Evolutionary conservation across 2,888 invertebrate species (phyloP).

Genomic region (Schizaphis graminum): DNA sequence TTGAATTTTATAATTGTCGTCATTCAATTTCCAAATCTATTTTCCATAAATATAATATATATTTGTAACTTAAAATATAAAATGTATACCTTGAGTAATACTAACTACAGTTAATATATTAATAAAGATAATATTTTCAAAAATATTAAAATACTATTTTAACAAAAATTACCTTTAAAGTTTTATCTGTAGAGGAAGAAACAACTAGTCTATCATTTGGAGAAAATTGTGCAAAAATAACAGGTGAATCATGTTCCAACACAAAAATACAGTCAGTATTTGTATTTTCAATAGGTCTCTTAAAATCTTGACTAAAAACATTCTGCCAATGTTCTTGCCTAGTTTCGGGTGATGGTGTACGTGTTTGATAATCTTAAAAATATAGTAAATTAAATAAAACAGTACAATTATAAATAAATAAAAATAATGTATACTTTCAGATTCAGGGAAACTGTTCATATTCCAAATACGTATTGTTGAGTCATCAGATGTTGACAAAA

Average conservation of each 20-base stretch:
- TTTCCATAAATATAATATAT: background rate
- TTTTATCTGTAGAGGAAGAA: conserved; percentile 56
- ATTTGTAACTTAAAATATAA: background rate
- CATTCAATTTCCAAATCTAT: conserved; percentile 51
- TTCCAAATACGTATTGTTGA: conserved; percentile 64
- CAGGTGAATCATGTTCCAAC: conserved; percentile 51
- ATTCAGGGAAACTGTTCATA: conserved; percentile 39
- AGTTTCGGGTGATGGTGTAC: conserved; percentile 66
- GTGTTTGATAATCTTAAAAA: conserved; percentile 46
- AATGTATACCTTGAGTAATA: background rate
- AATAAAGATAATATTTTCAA: background rate
- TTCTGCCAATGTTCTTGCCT: conserved; percentile 63
- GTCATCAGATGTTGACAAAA: conserved; percentile 66
- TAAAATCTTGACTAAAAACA: conserved; percentile 29
- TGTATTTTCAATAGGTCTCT: background rate
- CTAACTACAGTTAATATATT: background rate
- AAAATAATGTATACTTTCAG: conserved; percentile 40
- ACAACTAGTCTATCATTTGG: conserved; percentile 44
- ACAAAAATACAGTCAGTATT: conserved; percentile 37
- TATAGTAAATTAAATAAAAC: background rate
- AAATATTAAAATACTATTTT: background rate
- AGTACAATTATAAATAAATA: background rate
- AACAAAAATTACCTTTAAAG: conserved; percentile 49
- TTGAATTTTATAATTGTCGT: background rate
- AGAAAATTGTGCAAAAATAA: conserved; percentile 65